A percentile compares a stretch with the other conserved stretches of the same genome.
phyloP scores from a whole-genome alignment of 2,797 vertebrate genomes.

The Coregonus suidteri region DNA sequence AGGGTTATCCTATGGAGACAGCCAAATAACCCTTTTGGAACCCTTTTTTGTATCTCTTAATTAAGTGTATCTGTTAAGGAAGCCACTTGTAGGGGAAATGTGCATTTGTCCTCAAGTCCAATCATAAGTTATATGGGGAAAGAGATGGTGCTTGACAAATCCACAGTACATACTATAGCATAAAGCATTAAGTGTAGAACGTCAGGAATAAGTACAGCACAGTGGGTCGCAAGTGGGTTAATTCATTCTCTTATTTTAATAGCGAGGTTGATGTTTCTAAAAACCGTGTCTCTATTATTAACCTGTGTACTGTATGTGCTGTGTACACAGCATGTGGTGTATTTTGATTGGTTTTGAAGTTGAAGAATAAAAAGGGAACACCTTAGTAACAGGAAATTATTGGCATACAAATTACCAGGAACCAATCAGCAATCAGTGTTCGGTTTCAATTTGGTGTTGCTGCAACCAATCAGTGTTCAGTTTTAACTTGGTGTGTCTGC shows the following conservation, averaged over 20 bases:
- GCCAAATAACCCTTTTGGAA: too few species aligned
- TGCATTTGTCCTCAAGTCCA: neutral
- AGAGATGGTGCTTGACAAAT: neutral
- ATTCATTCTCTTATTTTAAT: neutral
- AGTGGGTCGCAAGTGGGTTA: too few species aligned
- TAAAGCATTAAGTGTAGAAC: neutral
- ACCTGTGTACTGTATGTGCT: neutral
- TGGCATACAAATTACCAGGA: constrained; percentile 30
- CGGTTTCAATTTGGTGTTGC: neutral
- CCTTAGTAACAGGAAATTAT: constrained; percentile 28
- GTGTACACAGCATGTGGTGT: too few species aligned
- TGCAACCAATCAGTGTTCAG: constrained; percentile 27
- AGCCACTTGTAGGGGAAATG: neutral
- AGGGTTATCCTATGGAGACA: too few species aligned
- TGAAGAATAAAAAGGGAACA: neutral
- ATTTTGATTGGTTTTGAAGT: neutral
- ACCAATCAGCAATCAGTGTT: constrained; percentile 16
- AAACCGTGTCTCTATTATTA: neutral
- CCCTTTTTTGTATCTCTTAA: neutral
- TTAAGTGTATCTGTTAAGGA: neutral
- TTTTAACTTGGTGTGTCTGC: constrained; percentile 30
- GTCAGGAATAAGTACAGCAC: neutral
- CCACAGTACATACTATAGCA: neutral
- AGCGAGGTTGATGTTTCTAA: neutral
- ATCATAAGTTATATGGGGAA: neutral